A percentile compares a stretch with the other conserved stretches of the same genome.
Conservation (phyloP, 2,888 invertebrate genomes). For the Caenorhabditis virilis region DNA sequence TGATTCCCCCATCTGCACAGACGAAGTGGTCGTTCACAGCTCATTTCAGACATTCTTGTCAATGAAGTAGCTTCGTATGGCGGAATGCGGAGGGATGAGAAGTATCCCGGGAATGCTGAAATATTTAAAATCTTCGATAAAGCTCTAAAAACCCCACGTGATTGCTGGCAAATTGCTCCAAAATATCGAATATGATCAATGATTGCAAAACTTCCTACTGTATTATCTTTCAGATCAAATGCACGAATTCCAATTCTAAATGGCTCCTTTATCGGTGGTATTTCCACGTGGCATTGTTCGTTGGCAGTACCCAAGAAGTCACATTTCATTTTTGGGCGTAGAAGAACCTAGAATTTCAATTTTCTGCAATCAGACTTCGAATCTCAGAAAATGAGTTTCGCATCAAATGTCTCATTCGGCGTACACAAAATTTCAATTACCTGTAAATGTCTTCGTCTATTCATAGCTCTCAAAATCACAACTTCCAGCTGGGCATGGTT, state of each 20-base stretch:
- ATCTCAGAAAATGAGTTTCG: too few species aligned
- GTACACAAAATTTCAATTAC: too few species aligned
- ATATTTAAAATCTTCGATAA: background rate
- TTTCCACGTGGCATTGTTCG: slow-evolving; percentile 44
- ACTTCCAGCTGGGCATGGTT: slow-evolving; percentile 66
- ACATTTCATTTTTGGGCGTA: slow-evolving; percentile 59
- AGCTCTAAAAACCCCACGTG: slow-evolving; percentile 36
- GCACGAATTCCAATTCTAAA: slow-evolving; percentile 63
- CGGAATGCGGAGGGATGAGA: slow-evolving; percentile 36
- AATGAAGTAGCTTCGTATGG: slow-evolving; percentile 36
- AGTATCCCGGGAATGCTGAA: slow-evolving; percentile 43
- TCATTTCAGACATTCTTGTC: slow-evolving; percentile 45
- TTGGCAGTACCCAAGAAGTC: slow-evolving; percentile 49
- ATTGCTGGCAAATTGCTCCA: slow-evolving; percentile 57
- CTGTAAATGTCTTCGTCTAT: slow-evolving; percentile 56
- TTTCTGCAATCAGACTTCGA: background rate
- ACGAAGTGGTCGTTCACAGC: slow-evolving; percentile 42
- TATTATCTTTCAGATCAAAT: slow-evolving; percentile 56
- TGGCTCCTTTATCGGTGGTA: slow-evolving; percentile 59
- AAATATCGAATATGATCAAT: slow-evolving; percentile 59
- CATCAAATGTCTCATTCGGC: too few species aligned
- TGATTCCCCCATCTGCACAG: slow-evolving; percentile 47
- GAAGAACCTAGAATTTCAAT: slow-evolving; percentile 30
- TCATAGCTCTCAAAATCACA: slow-evolving; percentile 53
- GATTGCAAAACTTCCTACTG: slow-evolving; percentile 60